These are phyloP conservation scores for Aphidius ervi DNA, from an alignment of 1,140 invertebrate species.

Conservation along the genomic window DNA sequence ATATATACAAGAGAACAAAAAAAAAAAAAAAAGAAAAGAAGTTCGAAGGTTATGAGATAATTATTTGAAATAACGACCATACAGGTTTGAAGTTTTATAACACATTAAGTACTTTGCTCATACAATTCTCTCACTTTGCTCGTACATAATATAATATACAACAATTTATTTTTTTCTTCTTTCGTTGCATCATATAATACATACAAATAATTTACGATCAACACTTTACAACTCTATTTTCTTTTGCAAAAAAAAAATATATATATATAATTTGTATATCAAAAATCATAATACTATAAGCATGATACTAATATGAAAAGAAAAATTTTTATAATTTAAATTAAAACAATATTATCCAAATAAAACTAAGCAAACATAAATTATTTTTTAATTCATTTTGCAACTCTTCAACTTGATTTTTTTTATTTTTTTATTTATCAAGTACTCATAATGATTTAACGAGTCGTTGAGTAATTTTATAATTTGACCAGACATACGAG, in stretches of 20 bases:
- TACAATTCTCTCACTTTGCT: too few relatives aligned
- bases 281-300: background rate
- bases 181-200: conserved; percentile 2
- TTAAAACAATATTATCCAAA: too few relatives aligned
- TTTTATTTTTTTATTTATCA: conserved; percentile 35
- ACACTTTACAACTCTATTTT: conserved; percentile 16
- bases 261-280: background rate
- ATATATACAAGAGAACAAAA: conserved; percentile 22
- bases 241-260: conserved; percentile 9
- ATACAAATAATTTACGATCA: conserved; percentile 17
- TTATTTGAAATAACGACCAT: conserved; percentile 33
- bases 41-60: conserved; percentile 37
- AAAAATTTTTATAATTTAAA: too few relatives aligned
- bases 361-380: too few relatives aligned
- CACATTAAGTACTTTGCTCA: too few relatives aligned
- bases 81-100: conserved; percentile 12
- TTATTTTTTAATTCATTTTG: background rate
- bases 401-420: background rate
- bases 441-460: conserved; percentile 50
- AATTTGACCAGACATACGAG: conserved; percentile 34
- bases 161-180: background rate
- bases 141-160: background rate
- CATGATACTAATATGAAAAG: too few relatives aligned
- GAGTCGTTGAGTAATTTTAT: conserved; percentile 49
- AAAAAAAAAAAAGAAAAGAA: conserved; percentile 20